Base-by-base conservation (phyloP, 2,797 vertebrate genomes). In the Microcaecilia unicolor region DNA sequence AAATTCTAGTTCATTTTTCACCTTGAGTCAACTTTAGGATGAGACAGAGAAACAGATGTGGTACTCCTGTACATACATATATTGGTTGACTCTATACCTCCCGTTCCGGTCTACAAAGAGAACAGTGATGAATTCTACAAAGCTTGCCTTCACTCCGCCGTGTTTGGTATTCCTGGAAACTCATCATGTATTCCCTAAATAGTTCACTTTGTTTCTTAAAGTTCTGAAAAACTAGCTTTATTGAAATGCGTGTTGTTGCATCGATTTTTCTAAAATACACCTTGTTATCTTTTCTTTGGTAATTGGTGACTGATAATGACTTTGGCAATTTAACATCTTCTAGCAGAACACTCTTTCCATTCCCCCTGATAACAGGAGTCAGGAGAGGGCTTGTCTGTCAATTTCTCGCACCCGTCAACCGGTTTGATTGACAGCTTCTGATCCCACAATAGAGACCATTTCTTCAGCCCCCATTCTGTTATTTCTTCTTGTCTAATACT, bases 291-390 rank as follows among this genome's bases (percentile, higher is more conserved):
- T 90, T 84, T 85, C 85, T 84, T 85, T 84, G 80, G 90, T 94
- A 88, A 93, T 92, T 92, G 91, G 85, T 85, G 83, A 74, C 75
- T 81, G 83, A 84, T 91, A 93, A 92, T 91, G 88, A 89, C 87
- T 91, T 88, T 87, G 71, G 81, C 86, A 89, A 89, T 87, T 87
- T 86, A 81, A 81, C 78, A 78, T 86, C 76, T 72, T 74, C 83
- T 78, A 77, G 79, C 80, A 82, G 83, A n/a, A 80, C 83, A 77
- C 78, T 83, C 76, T 72, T 51, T 61, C 64, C 81, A 84, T 89
- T 84, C 88, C 85, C 84, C 85, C 47, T 83, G 89, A 90, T 86
- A 87, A 85, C 78, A 76, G 72, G 74, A 82, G 81, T 84, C 81
- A 79, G 43, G 75, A 77, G 76, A 76, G 74, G 76, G 70, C 68